Conservation (phyloP, 2,113 vertebrate species). For the Halichoeres trimaculatus region DNA sequence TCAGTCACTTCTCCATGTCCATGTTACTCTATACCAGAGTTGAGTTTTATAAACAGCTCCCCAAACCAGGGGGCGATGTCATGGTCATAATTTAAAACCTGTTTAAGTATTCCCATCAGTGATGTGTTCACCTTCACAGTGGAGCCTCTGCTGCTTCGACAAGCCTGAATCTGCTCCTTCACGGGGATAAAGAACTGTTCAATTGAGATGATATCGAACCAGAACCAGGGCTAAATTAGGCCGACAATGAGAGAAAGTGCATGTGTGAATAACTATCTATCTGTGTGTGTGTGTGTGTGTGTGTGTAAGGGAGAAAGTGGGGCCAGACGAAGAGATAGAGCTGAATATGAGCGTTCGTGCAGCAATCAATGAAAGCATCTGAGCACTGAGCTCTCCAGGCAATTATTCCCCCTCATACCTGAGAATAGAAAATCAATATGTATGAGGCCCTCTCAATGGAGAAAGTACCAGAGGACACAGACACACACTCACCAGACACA, state of each 20-base stretch:
- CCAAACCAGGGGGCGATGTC: too few relatives aligned
- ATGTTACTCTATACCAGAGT: too few relatives aligned
- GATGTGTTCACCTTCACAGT: not conserved
- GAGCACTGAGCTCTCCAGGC: slow-evolving; percentile 6
- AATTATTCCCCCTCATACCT: slow-evolving; percentile 34
- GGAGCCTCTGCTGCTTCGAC: too few relatives aligned
- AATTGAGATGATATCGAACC: not conserved
- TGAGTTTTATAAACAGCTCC: too few relatives aligned
- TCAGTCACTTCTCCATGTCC: too few relatives aligned
- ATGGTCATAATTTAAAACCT: not conserved
- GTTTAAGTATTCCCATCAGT: not conserved
- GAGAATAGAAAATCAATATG: slow-evolving; percentile 45
- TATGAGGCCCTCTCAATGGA: slow-evolving; percentile 4
- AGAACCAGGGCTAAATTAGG: not conserved
- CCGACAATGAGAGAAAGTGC: not conserved
- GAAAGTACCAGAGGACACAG: not conserved
- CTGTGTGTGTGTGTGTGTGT: not conserved
- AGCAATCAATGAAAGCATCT: slow-evolving; percentile 46
- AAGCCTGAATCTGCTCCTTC: slow-evolving; percentile 13
- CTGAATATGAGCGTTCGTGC: slow-evolving; percentile 20
- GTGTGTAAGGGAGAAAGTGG: not conserved
- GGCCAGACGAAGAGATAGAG: not conserved
- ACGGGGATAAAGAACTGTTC: not conserved
- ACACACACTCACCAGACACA: too few relatives aligned
- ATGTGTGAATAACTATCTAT: not conserved